Percentiles rank a stretch among this genome's conserved stretches.
phyloP scores from a whole-genome alignment of 2,113 vertebrate genomes.

The Oryzias curvinotus region DNA sequence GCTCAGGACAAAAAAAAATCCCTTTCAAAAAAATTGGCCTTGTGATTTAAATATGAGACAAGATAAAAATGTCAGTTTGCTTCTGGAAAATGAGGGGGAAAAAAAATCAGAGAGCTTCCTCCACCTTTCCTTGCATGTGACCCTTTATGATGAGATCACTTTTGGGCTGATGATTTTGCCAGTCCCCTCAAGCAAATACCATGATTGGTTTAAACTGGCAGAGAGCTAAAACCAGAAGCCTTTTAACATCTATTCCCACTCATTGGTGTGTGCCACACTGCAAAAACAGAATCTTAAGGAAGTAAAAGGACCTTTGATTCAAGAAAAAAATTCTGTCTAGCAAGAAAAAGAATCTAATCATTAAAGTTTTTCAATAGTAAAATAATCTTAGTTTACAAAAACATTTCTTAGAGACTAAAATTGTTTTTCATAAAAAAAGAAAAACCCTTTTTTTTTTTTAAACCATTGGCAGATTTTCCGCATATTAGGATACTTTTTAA shows the following conservation, averaged over 20 bases:
- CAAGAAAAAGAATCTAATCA: too few relatives aligned
- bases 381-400: too few relatives aligned
- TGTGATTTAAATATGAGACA: constrained; percentile 72
- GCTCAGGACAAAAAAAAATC: constrained; percentile 45
- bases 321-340: too few relatives aligned
- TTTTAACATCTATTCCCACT: background rate
- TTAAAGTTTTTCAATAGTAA: too few relatives aligned
- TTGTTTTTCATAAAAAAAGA: too few relatives aligned
- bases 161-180: constrained; percentile 57
- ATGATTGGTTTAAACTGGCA: constrained; percentile 36
- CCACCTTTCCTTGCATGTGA: constrained; percentile 38
- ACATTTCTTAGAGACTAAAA: too few relatives aligned
- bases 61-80: constrained; percentile 58
- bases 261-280: too few relatives aligned
- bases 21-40: constrained; percentile 45
- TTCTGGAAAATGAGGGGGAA: constrained; percentile 27
- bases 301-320: too few relatives aligned
- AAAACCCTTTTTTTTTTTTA: too few relatives aligned
- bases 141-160: constrained; percentile 70
- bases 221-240: constrained; percentile 8
- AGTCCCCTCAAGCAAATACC: constrained; percentile 37
- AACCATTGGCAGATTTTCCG: too few relatives aligned
- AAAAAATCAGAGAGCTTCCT: constrained; percentile 41
- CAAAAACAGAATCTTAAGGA: too few relatives aligned
- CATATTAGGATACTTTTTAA: too few relatives aligned